Conservation (phyloP, 2,113 vertebrate species). For the Dicerorhinus sumatrensis region DNA sequence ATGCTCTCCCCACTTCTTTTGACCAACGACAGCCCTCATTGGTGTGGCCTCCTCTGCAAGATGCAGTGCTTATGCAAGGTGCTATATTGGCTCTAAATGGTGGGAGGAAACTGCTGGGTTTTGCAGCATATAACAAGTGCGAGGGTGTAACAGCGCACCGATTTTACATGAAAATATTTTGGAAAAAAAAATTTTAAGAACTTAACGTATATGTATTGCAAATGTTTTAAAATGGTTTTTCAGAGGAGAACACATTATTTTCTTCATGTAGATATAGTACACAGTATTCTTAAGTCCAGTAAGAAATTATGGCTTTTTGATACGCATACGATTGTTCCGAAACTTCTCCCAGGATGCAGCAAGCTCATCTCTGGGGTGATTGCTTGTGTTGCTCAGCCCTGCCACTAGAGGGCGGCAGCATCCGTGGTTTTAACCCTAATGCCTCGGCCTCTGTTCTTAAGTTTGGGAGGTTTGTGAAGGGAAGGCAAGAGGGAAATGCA, state of each 20-base stretch:
- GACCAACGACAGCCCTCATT: too few relatives aligned
- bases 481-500: neutral
- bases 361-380: fast-evolving
- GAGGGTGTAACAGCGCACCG: fast-evolving
- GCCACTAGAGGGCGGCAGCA: neutral
- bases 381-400: neutral
- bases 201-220: neutral
- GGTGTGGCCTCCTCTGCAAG: neutral
- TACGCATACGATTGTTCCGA: neutral
- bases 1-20: fast-evolving
- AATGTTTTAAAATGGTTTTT: neutral
- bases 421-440: too few relatives aligned
- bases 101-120: neutral
- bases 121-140: fast-evolving
- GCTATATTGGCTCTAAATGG: neutral
- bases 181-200: neutral
- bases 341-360: neutral
- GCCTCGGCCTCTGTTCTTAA: neutral
- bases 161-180: neutral
- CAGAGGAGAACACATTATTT: neutral
- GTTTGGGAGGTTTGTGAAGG: neutral
- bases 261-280: neutral
- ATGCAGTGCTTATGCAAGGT: neutral
- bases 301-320: neutral
- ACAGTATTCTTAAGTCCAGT: neutral